Evolutionary conservation across 2,113 vertebrate genomes (phyloP).

Genomic region (Tupaia tana): DNA sequence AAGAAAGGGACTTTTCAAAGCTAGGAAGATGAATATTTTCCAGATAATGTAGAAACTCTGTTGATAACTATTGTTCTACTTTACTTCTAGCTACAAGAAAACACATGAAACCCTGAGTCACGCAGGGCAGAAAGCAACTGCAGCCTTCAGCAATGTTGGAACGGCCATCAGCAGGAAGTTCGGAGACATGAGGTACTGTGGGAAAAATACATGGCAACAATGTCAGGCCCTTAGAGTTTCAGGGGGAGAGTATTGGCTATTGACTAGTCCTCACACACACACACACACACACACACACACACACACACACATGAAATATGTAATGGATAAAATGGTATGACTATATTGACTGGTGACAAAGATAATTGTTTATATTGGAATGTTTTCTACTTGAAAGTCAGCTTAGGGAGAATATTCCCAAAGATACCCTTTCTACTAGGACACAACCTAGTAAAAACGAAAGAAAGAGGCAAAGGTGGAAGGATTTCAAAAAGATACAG

Average conservation of each 20-base stretch:
- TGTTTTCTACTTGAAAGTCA: constrained; percentile 22
- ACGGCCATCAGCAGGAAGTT: constrained; percentile 95
- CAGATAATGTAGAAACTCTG: neutral
- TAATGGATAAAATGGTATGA: neutral
- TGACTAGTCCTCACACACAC: neutral
- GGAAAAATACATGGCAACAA: neutral
- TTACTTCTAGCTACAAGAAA: constrained; percentile 93
- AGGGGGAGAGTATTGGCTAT: neutral
- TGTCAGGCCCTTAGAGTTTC: constrained; percentile 34
- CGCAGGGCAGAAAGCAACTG: constrained; percentile 95
- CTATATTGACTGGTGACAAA: neutral
- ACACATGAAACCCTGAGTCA: constrained; percentile 96
- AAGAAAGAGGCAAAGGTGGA: neutral
- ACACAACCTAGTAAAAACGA: neutral
- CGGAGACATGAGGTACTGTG: constrained; percentile 96
- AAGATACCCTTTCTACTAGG: neutral
- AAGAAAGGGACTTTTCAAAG: neutral
- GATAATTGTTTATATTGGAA: neutral
- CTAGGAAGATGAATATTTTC: neutral
- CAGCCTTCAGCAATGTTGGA: constrained; percentile 95
- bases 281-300: no score
- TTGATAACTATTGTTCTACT: neutral
- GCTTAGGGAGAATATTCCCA: neutral
- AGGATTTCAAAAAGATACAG: neutral
- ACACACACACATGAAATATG: neutral